Conservation (phyloP, 2,113 vertebrate genomes). For the Leptocoma aspasia region DNA sequence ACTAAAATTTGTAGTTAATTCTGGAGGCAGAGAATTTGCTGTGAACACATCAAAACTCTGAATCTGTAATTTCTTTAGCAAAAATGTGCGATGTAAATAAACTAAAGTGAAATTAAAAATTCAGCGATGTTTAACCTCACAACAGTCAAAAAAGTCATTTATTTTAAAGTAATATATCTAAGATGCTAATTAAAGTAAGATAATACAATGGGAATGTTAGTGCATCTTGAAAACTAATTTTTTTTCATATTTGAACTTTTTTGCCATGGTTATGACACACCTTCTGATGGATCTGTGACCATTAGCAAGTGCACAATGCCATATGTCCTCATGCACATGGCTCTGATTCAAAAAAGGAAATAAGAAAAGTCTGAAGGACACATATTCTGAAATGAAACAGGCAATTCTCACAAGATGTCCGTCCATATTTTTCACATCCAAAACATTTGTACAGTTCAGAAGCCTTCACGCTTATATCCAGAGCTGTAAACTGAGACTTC, state of each 20-base stretch:
- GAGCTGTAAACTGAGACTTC: neutral
- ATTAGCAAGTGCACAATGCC: neutral
- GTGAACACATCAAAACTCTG: neutral
- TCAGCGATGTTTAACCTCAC: neutral
- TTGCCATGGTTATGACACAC: neutral
- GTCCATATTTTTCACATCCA: neutral
- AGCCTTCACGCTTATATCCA: neutral
- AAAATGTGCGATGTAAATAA: rapidly evolving
- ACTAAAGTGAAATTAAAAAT: neutral
- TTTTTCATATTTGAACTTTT: neutral
- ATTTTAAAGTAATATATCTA: neutral
- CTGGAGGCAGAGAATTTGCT: neutral
- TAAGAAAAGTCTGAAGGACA: constrained; percentile 14
- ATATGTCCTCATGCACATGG: constrained; percentile 12
- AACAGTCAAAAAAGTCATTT: neutral
- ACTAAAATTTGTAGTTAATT: neutral
- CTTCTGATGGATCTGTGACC: neutral
- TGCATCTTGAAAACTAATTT: neutral
- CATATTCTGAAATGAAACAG: constrained; percentile 14
- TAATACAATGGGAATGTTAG: neutral
- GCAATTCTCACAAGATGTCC: neutral
- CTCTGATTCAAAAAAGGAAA: constrained; percentile 7
- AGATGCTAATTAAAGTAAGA: neutral
- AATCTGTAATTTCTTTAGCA: neutral
- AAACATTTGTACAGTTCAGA: neutral